Conservation (phyloP, 2,888 invertebrate species). For the Agrotis clavis region DNA sequence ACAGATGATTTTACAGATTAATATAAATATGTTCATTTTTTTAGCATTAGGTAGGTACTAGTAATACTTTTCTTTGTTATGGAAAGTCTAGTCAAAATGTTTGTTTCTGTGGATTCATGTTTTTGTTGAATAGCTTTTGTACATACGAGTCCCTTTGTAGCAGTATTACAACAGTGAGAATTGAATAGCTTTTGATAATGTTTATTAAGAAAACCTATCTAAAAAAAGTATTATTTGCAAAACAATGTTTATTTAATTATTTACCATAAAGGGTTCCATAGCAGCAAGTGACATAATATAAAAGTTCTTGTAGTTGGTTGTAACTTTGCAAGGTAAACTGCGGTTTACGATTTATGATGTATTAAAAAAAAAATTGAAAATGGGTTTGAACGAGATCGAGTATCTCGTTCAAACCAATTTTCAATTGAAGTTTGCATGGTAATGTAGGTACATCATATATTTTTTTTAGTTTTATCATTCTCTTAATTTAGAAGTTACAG, state of each 20-base stretch:
- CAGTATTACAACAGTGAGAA: conserved; percentile 25
- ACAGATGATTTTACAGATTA: conserved; percentile 75
- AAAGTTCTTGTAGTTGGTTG: too few species aligned
- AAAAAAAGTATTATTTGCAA: conserved; percentile 7
- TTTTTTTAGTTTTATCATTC: too few species aligned
- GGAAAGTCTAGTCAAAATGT: not conserved
- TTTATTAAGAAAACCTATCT: conserved; percentile 17
- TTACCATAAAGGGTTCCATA: too few species aligned
- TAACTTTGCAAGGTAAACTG: too few species aligned
- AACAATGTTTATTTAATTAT: conserved; percentile 6
- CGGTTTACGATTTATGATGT: too few species aligned
- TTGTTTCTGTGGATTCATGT: not conserved
- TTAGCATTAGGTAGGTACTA: not conserved
- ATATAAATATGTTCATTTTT: conserved; percentile 1
- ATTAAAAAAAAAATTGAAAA: too few species aligned
- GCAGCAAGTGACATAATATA: too few species aligned
- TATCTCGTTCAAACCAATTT: too few species aligned
- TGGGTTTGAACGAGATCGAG: too few species aligned
- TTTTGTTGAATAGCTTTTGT: not conserved
- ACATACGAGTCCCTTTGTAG: conserved; percentile 3
- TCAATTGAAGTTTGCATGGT: too few species aligned
- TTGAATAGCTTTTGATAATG: conserved; percentile 4
- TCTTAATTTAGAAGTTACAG: too few species aligned
- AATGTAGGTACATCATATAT: too few species aligned
- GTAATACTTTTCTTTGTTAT: not conserved